A percentile compares a stretch with the other conserved stretches of the same genome.
Evolutionary conservation across 2,113 vertebrate genomes (phyloP).

Genomic region (Lepidothrix coronata): DNA sequence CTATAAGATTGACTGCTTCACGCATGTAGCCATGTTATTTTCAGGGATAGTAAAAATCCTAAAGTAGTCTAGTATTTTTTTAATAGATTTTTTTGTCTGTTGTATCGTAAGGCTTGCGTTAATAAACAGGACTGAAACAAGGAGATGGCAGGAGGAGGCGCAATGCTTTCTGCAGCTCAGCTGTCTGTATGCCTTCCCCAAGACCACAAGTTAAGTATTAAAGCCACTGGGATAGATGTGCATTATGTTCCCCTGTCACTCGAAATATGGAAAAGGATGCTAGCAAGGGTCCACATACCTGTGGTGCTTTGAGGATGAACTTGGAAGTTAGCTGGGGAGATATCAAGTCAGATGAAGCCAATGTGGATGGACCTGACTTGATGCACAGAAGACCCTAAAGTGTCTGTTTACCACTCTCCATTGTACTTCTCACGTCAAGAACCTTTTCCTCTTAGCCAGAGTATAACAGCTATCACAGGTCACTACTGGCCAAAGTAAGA

Average conservation of each 20-base stretch:
- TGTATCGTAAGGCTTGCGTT: not conserved
- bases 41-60: not conserved
- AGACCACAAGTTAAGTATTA: not conserved
- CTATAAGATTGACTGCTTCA: not conserved
- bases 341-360: not conserved
- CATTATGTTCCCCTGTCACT: not conserved
- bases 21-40: not conserved
- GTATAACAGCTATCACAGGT: not conserved
- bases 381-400: not conserved
- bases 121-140: not conserved
- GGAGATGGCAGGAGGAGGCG: not conserved
- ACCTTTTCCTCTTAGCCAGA: not conserved
- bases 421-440: not conserved
- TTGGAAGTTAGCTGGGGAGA: not conserved
- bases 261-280: accelerated
- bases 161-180: accelerated
- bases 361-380: not conserved
- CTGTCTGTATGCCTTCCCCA: not conserved
- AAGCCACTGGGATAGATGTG: not conserved
- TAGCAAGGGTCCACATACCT: not conserved
- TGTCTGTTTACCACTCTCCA: not conserved
- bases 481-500: not conserved
- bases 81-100: not conserved
- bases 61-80: not conserved
- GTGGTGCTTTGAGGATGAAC: not conserved